These are phyloP conservation scores for Nothoprocta perdicaria DNA, from an alignment of 2,113 vertebrate genomes.

Conservation along the genomic window DNA sequence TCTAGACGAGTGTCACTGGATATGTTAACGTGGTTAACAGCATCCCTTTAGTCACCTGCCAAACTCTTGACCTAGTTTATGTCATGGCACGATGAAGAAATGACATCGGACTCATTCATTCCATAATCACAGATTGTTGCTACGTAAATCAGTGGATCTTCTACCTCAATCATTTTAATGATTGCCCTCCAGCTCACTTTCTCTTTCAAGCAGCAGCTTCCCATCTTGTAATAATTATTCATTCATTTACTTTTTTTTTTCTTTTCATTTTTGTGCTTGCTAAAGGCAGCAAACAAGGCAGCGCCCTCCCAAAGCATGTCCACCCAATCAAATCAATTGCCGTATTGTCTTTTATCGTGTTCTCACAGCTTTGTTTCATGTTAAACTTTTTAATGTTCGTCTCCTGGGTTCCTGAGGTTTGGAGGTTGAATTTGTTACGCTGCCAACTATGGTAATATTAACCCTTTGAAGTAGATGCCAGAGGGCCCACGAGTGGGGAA, in stretches of 20 bases:
- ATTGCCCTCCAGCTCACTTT: constrained; percentile 1
- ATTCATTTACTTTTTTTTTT: background rate
- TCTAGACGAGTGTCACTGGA: background rate
- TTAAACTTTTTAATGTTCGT: background rate
- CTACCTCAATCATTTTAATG: background rate
- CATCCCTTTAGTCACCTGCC: constrained; percentile 31
- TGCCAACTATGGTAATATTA: background rate
- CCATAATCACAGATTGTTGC: constrained; percentile 11
- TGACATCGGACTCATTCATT: background rate
- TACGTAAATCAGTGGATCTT: constrained; percentile 23
- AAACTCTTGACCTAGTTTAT: constrained; percentile 23
- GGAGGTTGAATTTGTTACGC: background rate
- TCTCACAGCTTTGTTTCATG: background rate
- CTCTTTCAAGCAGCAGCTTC: background rate
- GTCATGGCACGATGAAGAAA: constrained; percentile 1
- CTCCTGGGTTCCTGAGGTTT: background rate
- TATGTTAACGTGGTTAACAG: background rate
- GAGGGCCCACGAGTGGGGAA: background rate
- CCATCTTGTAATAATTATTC: background rate
- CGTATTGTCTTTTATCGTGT: background rate
- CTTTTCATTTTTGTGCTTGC: background rate
- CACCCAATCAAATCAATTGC: background rate
- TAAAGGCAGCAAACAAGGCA: background rate
- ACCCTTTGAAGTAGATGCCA: background rate
- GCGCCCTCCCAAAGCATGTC: background rate